Base-by-base conservation (phyloP, 2,888 invertebrate species). In the Pseudanteris insignis region DNA sequence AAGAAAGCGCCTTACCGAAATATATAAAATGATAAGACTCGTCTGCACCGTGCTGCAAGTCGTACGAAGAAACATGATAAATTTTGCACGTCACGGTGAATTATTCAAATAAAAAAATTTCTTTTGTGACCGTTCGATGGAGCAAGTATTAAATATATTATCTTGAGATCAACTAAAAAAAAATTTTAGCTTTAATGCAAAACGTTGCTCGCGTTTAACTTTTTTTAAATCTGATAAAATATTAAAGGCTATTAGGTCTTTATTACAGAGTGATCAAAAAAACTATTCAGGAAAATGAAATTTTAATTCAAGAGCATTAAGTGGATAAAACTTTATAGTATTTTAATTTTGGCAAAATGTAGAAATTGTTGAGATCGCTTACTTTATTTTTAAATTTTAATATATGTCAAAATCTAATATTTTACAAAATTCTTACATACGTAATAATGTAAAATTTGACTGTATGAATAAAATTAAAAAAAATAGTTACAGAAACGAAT, bases 1-100 rank as follows among this genome's bases (percentile, higher is more conserved):
- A 59, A 47, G 37, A 59, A 59, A 59, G 59, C 53, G 41, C 30
- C 53, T 59, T 53, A 51, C 40, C 46, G 50, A 38, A 46, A 51
- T 40, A 51, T 59, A 59, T 51, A 51, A 59, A 59, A 59, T 46
- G 58, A 59, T 51, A 58, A 50, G 58, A 44, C 50, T 44, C 37
- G 37, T 44, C 28, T 41, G 36, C 51, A 34, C 43, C 29, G 44
- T 59, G 33, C 51, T 37, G n/a, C 40, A 36, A 58, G 50, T 46
- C 38, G 50, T 40, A 34, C 33, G n/a, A n/a, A 25, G 38, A 15
- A 59, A 33, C 30, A 44, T 37, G 44, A 59, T 59, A 50, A 59
- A 51, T 59, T 51, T 40, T 46, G 51, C 51, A 46, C 38, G 44
- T 50, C 50, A 50, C 44, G 21, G 38, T 51, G 46, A 51, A 59